A percentile compares a stretch with the other conserved stretches of the same genome.
phyloP scores from a whole-genome alignment of 2,797 vertebrate genomes.

The Hylomyscus alleni region DNA sequence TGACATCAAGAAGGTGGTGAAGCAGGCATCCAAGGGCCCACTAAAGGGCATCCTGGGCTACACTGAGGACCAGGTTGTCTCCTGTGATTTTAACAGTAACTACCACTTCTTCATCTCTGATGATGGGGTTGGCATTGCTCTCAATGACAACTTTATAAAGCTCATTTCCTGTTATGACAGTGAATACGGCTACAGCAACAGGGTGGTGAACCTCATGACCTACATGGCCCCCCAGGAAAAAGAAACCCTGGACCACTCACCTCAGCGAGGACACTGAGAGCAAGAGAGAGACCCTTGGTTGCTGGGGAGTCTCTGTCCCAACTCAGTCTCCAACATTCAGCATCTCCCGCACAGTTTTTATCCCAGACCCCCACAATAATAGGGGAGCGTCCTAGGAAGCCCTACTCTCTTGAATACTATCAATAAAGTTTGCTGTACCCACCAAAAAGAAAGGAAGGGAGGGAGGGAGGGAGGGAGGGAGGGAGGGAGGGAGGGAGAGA shows the following conservation, averaged over 20 bases:
- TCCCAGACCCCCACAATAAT: background rate
- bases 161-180: background rate
- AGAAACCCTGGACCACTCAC: background rate
- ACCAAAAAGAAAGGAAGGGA: background rate
- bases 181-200: background rate
- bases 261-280: background rate
- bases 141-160: background rate
- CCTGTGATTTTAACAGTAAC: background rate
- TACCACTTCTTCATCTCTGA: background rate
- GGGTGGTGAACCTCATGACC: background rate
- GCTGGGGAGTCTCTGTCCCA: background rate
- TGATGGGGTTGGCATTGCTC: background rate
- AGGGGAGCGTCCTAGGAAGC: background rate
- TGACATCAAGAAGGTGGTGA: background rate
- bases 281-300: background rate
- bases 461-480: rapidly evolving
- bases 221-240: background rate
- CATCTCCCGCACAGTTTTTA: background rate
- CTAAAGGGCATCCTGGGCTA: background rate
- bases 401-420: background rate
- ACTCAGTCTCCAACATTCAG: background rate
- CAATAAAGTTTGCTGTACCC: background rate
- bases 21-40: background rate
- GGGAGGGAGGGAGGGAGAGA: rapidly evolving
- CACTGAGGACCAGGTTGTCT: background rate